Evolutionary conservation across 2,888 invertebrate genomes (phyloP), one percentile per base, ranked within the genome.

Genomic region (Netelia inedita): DNA sequence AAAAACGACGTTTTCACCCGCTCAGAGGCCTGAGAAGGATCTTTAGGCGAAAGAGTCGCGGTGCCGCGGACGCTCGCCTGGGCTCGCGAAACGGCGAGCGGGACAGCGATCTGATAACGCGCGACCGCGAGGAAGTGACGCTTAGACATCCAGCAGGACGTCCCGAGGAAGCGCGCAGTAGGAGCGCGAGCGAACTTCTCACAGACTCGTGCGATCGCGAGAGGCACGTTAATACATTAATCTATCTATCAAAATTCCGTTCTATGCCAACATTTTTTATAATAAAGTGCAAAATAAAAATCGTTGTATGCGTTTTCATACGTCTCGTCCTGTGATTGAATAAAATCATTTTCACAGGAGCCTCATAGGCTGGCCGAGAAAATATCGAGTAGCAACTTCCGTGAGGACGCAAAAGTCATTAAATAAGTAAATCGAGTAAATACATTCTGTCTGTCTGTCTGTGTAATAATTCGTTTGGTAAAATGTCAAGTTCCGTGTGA

Each of bases 21-120:
- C 93, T 96, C 83, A 95, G 96, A 89, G 96, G 96, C 46, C 95
- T 96, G 88, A 96, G 96, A 90, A 96, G 96, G 90, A 96, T 96
- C 94, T 97, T 97, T 94, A 95, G 96, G 93, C 95, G 95, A 90
- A 95, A 94, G 92, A 94, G 93, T 88, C 94, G 94, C 55, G 94
- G 94, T 16, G 92, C 94, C 35, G 94, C 94, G 46, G 94, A 94
- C 82, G 82, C 90, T 21, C 89, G 91, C 57, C 82, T 91, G 74
- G 85, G 73, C 94, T 94, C 86, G 93, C 94, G 75, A 93, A 94
- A 88, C 73, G 84, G 87, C 23, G 86, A 88, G 2, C 76, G 76
- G 53, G 89, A 89, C 55, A 85, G 86, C 41, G 91, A 91, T 79
- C 85, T 91, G 79, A 81, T 87, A 83, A 92, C 94, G 87, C 90